Conservation (phyloP, 2,797 vertebrate species). For the Anguilla megastoma region DNA sequence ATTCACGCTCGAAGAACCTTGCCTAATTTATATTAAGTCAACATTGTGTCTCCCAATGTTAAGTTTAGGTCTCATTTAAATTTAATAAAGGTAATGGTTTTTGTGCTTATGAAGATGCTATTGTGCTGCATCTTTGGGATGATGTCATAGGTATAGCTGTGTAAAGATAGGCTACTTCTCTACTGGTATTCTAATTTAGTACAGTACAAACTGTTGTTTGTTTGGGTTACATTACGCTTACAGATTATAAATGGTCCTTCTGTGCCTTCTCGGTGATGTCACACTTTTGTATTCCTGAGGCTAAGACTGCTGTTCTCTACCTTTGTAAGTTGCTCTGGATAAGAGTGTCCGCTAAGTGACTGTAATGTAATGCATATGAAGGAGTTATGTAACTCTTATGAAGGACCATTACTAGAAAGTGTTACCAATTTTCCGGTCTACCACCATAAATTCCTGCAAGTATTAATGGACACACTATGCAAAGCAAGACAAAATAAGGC, state of each 20-base stretch:
- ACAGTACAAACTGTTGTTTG: not conserved
- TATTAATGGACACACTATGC: not conserved
- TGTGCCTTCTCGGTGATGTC: not conserved
- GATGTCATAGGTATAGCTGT: too few relatives aligned
- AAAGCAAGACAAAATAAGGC: not conserved
- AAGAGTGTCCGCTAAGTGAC: not conserved
- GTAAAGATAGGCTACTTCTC: too few relatives aligned
- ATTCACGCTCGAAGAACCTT: too few relatives aligned
- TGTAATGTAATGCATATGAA: not conserved
- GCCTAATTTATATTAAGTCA: too few relatives aligned
- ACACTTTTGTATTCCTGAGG: not conserved
- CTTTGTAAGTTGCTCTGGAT: not conserved
- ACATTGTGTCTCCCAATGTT: too few relatives aligned
- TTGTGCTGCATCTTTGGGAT: too few relatives aligned
- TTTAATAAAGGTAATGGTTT: too few relatives aligned
- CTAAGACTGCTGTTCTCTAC: not conserved
- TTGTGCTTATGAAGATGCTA: too few relatives aligned
- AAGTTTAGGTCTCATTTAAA: too few relatives aligned
- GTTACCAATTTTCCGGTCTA: not conserved
- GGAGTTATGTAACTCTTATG: not conserved
- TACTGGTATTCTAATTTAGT: too few relatives aligned
- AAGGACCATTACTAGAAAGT: not conserved
- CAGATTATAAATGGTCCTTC: not conserved
- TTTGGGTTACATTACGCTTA: not conserved
- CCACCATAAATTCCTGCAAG: not conserved